A percentile compares a stretch with the other conserved stretches of the same genome.
Conservation (phyloP, 2,113 vertebrate genomes). For the Fregata magnificens region DNA sequence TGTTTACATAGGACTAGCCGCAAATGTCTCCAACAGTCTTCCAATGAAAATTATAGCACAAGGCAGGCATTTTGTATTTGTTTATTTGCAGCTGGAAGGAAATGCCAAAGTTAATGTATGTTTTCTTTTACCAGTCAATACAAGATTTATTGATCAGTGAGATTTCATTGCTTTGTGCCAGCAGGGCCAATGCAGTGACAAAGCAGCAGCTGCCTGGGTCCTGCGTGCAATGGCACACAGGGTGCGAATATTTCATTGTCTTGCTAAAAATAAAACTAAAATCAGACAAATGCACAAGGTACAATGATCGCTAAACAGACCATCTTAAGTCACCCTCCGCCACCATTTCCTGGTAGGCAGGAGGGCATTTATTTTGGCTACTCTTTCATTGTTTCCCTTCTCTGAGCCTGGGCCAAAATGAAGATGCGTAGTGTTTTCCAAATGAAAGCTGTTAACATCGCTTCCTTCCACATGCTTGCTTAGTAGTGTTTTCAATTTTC, state of each 20-base stretch:
- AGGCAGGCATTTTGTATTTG: conserved; percentile 15
- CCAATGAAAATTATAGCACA: conserved; percentile 7
- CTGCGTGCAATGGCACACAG: background rate
- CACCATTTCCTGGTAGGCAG: background rate
- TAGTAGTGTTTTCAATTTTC: conserved; percentile 13
- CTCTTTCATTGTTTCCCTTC: background rate
- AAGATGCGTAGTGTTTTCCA: background rate
- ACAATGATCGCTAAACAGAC: background rate
- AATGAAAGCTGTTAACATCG: background rate
- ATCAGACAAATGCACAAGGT: background rate
- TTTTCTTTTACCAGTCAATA: conserved; percentile 2
- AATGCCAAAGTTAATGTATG: background rate
- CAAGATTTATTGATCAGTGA: conserved; percentile 20
- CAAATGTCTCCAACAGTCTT: conserved; percentile 18
- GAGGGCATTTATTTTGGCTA: conserved; percentile 9
- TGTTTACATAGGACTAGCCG: conserved; percentile 30
- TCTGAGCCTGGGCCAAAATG: background rate
- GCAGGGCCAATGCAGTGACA: background rate
- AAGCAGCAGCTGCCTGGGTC: background rate
- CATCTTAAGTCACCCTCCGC: background rate
- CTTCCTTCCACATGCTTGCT: background rate
- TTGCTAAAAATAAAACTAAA: background rate
- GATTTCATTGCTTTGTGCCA: background rate
- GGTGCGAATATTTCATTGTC: background rate
- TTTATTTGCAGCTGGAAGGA: conserved; percentile 45